Base-by-base conservation (phyloP, 1,140 invertebrate genomes). In the Nasonia giraulti region DNA sequence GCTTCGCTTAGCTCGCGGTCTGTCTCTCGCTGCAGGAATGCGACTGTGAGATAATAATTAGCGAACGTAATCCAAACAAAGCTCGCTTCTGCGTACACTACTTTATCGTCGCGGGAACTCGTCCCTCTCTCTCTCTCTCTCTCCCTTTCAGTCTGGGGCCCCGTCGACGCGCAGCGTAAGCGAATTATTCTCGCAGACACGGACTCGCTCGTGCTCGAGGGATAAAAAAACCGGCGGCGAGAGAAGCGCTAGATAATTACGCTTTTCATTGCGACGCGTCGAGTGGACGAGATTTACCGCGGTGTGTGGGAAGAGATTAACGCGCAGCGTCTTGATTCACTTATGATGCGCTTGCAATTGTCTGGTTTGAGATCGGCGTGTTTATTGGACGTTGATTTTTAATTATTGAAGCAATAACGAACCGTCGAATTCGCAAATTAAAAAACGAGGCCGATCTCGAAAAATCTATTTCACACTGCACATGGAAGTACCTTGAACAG, bases 1-100 rank as follows among this genome's bases (percentile, higher is more conserved):
- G 11, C 73, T 14, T 20, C 20, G 37, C 33, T 37, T 37, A 27
- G 27, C 27, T 27, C 27, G 27, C 11, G 37, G 17, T 40, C n/a
- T 1, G 73, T 27, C 2, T 27, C 73, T 75, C 73, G 2, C 7
- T 11, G 14, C 23, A 73, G 23, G 80, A 81, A 81, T 80, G 80
- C 47, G 14, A 44, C 66, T 44, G 17, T 14, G 77, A 79, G 83
- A 84, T 84, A 84, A 84, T 62, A 80, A 84, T 79, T 84, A 80
- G 77, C 77, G 62, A 74, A 74, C 77, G 76, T 90, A 90, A 89
- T 89, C 89, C 89, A 91, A 91, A 91, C 88, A 91, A 90, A 89
- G 68, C 69, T 76, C 87, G 85, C 86, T 33, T 79, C 20, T 83
- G 85, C 80, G 82, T 62, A 62, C n/a, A 62, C 20, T 62, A 87